Evolutionary conservation across 2,888 invertebrate genomes (phyloP), one percentile per base, ranked within the genome.

Genomic region (Ornithoptera alexandrae): DNA sequence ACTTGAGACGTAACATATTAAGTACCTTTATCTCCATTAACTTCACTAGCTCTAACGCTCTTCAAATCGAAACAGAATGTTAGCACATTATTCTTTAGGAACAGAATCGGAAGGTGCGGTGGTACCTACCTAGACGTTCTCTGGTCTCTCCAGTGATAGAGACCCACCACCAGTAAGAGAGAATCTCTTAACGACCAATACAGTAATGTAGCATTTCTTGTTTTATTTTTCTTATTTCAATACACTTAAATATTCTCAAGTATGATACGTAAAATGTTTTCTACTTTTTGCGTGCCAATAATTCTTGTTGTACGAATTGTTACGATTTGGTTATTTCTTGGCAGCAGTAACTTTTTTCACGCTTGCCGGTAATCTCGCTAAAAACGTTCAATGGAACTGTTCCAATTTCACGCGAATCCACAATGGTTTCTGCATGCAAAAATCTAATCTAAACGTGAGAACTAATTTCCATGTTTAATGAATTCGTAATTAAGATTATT

Each of bases 341-440:
- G 57, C 57, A 58, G 22, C 12, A 58, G 57, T 15, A 20, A 24
- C 22, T 56, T 62, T 67, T 59, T 42, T 58, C 57, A 58, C 12
- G n/a, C 12, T 22, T 22, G 20, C 57, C 46, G 57, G n/a, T 59
- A 65, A 65, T 69, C 57, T 53, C 39, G 24, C 30, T 42, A 65
- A 65, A 69, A 69, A 69, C 46, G 20, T 61, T 53, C 56, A 65
- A 61, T 69, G 69, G 69, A 62, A n/a, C 57, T 57, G 69, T 69
- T 61, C 65, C 69, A 65, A 62, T 60, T 56, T 65, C 56, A 46
- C 10, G 46, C 46, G 61, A 65, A 60, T 65, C 18, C 53, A 18
- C 42, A 69, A 57, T 62, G 46, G 69, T 42, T 65, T 69, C 59
- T 57, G 56, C 39, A 62, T 46, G 42, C 56, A 65, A 30, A 65